phyloP scores from a whole-genome alignment of 92 coral and sea anemone genomes.

The Parazoanthus swiftii region DNA sequence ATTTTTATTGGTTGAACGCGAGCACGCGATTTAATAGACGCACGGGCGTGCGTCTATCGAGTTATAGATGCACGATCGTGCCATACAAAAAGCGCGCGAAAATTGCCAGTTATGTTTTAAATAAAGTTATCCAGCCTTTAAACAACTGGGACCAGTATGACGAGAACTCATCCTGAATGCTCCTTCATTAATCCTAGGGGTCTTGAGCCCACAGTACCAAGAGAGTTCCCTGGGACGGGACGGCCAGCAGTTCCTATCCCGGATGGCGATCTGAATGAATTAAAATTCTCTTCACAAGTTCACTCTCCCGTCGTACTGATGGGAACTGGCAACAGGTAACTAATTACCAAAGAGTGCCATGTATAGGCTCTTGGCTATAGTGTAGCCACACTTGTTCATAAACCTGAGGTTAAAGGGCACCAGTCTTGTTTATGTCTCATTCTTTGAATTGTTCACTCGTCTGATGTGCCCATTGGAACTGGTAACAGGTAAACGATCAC shows the following conservation, averaged over 20 bases:
- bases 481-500: constrained; percentile 38
- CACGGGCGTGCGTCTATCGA: too few relatives aligned
- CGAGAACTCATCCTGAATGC: neutral
- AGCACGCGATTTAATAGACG: too few relatives aligned
- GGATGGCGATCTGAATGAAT: constrained; percentile 29
- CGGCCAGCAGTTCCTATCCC: constrained; percentile 37
- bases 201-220: neutral
- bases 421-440: too few relatives aligned
- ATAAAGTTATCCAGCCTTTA: too few relatives aligned
- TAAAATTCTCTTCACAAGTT: constrained; percentile 3
- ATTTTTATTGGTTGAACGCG: too few relatives aligned
- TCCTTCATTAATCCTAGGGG: neutral
- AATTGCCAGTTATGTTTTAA: too few relatives aligned
- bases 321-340: constrained; percentile 56
- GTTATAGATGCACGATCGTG: too few relatives aligned
- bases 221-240: neutral
- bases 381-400: too few relatives aligned
- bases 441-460: constrained; percentile 40
- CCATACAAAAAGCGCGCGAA: too few relatives aligned
- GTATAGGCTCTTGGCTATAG: neutral
- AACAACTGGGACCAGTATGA: neutral
- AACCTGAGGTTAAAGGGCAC: too few relatives aligned
- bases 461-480: constrained; percentile 59
- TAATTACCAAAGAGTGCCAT: neutral
- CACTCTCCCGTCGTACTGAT: constrained; percentile 73